Conservation (phyloP, 2,888 invertebrate species). For the Amblyjoppa fuscipennis region DNA sequence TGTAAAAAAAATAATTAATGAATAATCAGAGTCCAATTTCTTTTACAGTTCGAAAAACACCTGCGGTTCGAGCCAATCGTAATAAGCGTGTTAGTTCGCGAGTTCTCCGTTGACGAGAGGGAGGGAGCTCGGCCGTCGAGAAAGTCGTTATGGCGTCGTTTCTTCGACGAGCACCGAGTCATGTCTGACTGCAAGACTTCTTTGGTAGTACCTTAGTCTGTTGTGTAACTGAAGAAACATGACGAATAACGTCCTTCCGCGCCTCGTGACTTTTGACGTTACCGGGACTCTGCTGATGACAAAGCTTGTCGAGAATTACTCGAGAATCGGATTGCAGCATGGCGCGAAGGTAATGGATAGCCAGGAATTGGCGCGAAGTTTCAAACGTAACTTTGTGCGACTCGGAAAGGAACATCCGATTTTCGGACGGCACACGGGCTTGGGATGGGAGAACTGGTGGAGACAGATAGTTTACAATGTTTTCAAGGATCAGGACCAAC, state of each 20-base stretch:
- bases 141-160: not conserved
- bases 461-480: conserved; percentile 88
- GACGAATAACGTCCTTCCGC: conserved; percentile 83
- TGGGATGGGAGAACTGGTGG: conserved; percentile 95
- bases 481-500: conserved; percentile 87
- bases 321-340: conserved; percentile 89
- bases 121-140: not conserved
- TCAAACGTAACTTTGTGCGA: conserved; percentile 88
- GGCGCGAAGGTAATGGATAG: conserved; percentile 88
- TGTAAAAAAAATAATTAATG: conserved; percentile 72
- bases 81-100: conserved; percentile 13
- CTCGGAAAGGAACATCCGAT: conserved; percentile 92
- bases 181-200: not conserved
- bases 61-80: conserved; percentile 4
- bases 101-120: not conserved
- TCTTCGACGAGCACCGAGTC: conserved; percentile 12
- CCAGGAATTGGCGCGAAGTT: conserved; percentile 87
- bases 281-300: conserved; percentile 92
- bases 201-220: conserved; percentile 1
- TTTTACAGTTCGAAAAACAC: conserved; percentile 27
- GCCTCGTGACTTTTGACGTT: conserved; percentile 94
- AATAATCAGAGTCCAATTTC: not conserved
- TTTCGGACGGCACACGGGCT: conserved; percentile 90
- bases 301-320: conserved; percentile 87
- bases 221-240: conserved; percentile 33